Evolutionary conservation across 2,113 vertebrate genomes (phyloP).

Genomic region (Amphiprion ocellaris): DNA sequence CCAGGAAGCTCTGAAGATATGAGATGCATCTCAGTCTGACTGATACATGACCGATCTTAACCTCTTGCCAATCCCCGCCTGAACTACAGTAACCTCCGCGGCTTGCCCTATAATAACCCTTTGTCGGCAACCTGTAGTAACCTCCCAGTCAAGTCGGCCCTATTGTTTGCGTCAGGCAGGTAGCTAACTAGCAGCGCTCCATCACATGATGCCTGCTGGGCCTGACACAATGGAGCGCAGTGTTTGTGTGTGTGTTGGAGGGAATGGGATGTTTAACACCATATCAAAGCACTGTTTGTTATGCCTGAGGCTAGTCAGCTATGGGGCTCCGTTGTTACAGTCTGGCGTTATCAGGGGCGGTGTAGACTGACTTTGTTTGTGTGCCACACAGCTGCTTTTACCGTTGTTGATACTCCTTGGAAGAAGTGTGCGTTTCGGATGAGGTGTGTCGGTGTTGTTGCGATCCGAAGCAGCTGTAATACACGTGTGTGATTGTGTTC

Average conservation of each 20-base stretch:
- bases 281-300: conserved; percentile 83
- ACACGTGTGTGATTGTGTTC: conserved; percentile 4
- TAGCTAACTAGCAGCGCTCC: conserved; percentile 66
- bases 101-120: conserved; percentile 67
- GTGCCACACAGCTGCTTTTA: conserved; percentile 58
- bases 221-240: conserved; percentile 75
- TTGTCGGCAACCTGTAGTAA: conserved; percentile 56
- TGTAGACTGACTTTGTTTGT: conserved; percentile 52
- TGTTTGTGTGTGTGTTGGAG: conserved; percentile 67
- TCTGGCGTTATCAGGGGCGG: conserved; percentile 59
- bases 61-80: conserved; percentile 10
- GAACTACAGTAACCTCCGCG: conserved; percentile 73
- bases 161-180: conserved; percentile 80
- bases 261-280: conserved; percentile 81
- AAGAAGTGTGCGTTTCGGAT: conserved; percentile 1
- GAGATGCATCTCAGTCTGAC: neutral
- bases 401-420: conserved; percentile 31
- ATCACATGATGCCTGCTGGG: conserved; percentile 80
- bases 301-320: conserved; percentile 68
- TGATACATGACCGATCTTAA: neutral
- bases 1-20: neutral
- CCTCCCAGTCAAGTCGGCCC: conserved; percentile 46
- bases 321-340: conserved; percentile 66
- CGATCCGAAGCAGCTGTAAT: neutral
- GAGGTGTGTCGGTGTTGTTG: conserved; percentile 56